Percentiles rank a stretch among this genome's conserved stretches.
These are phyloP conservation scores for Cantharis lateralis DNA, from an alignment of 2,888 invertebrate genomes.

Conservation along the genomic window DNA sequence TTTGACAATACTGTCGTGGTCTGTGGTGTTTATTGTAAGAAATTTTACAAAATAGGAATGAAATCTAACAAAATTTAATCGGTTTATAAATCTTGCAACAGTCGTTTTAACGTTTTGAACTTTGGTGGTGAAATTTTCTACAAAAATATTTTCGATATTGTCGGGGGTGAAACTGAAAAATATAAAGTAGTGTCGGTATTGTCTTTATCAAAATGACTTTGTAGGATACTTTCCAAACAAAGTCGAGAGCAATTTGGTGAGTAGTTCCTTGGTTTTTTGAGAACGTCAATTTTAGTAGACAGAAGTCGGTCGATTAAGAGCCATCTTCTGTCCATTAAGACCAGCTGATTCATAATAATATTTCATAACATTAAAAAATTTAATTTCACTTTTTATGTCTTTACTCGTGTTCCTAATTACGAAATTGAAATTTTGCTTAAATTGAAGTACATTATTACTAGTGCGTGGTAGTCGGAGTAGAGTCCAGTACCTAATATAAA, in stretches of 20 bases:
- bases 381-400: background rate
- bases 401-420: background rate
- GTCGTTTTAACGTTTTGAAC: background rate
- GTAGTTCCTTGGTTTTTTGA: background rate
- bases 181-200: background rate
- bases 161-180: background rate
- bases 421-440: background rate
- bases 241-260: background rate
- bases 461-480: background rate
- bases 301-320: background rate
- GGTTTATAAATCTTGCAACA: background rate
- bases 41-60: constrained; percentile 7
- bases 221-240: background rate
- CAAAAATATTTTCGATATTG: background rate
- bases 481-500: background rate
- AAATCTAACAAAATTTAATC: background rate
- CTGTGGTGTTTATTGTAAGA: constrained; percentile 36
- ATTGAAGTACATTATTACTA: background rate
- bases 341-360: background rate
- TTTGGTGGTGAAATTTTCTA: background rate
- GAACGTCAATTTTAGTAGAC: background rate
- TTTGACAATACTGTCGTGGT: constrained; percentile 51
- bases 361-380: background rate
- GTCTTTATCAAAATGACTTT: background rate
- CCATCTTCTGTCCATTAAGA: background rate